Percentiles rank a stretch among this genome's conserved stretches.
These are phyloP conservation scores for Halichoerus grypus DNA, from an alignment of 2,113 vertebrate species.

Conservation along the genomic window DNA sequence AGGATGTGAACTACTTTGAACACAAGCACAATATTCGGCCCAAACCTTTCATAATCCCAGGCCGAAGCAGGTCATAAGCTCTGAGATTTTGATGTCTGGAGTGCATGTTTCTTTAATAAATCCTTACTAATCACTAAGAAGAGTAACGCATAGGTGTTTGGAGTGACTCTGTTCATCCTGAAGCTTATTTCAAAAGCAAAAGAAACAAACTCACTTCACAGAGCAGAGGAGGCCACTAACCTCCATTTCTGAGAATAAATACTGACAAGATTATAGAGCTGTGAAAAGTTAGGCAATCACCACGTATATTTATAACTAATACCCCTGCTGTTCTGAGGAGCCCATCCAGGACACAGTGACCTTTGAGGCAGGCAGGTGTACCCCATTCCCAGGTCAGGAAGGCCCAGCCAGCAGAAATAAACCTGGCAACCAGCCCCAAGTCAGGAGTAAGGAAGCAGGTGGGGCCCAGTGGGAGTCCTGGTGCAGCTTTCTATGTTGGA, in stretches of 20 bases:
- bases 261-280: slow-evolving; percentile 15
- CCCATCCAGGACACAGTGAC: slow-evolving; percentile 21
- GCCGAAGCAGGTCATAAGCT: slow-evolving; percentile 92
- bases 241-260: slow-evolving; percentile 58
- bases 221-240: slow-evolving; percentile 47
- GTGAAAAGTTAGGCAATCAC: slow-evolving; percentile 37
- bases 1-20: slow-evolving; percentile 95
- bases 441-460: background rate
- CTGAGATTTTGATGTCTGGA: slow-evolving; percentile 83
- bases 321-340: background rate
- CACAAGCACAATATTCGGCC: slow-evolving; percentile 95
- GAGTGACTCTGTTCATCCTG: slow-evolving; percentile 39
- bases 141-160: slow-evolving; percentile 65
- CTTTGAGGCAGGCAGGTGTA: background rate
- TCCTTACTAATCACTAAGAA: slow-evolving; percentile 74
- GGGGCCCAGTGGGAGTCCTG: background rate
- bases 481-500: too few relatives aligned
- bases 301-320: background rate
- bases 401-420: background rate
- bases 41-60: slow-evolving; percentile 93
- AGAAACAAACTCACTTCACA: slow-evolving; percentile 48
- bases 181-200: slow-evolving; percentile 67
- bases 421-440: background rate
- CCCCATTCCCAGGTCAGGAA: background rate
- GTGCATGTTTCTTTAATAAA: slow-evolving; percentile 86